Percentiles rank a stretch among this genome's conserved stretches.
Conservation (phyloP, 2,113 vertebrate species). For the Piprites chloris region DNA sequence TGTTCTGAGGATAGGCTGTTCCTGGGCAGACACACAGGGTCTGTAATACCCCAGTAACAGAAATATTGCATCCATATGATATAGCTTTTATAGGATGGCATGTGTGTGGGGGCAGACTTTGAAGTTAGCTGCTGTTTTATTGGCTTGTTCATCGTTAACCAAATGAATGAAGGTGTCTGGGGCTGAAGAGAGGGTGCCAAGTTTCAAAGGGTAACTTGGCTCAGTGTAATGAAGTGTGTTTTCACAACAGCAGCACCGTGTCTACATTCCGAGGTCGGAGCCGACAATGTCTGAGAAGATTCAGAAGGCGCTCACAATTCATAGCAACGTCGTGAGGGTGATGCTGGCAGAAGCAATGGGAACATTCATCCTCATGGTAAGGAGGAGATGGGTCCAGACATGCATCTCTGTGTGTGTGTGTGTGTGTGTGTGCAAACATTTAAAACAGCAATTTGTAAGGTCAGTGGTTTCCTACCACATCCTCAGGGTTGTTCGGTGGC, state of each 20-base stretch:
- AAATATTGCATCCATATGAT: not conserved
- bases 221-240: not conserved
- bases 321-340: slow-evolving; percentile 57
- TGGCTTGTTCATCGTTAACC: slow-evolving; percentile 59
- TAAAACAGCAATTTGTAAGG: not conserved
- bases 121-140: not conserved
- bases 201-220: slow-evolving; percentile 56
- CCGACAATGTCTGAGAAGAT: not conserved
- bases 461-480: not conserved
- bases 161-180: slow-evolving; percentile 1
- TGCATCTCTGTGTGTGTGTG: no score
- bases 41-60: not conserved
- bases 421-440: accelerated
- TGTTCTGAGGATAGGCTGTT: not conserved
- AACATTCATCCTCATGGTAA: slow-evolving; percentile 85
- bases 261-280: not conserved
- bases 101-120: not conserved
- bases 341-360: slow-evolving; percentile 78
- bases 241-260: not conserved
- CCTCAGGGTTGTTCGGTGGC: not conserved
- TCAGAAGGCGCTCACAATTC: slow-evolving; percentile 2
- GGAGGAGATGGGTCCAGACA: not conserved
- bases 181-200: slow-evolving; percentile 2
- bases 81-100: not conserved
- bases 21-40: not conserved